phyloP scores from a whole-genome alignment of 2,888 invertebrate species.

The Cartodere bifasciata region DNA sequence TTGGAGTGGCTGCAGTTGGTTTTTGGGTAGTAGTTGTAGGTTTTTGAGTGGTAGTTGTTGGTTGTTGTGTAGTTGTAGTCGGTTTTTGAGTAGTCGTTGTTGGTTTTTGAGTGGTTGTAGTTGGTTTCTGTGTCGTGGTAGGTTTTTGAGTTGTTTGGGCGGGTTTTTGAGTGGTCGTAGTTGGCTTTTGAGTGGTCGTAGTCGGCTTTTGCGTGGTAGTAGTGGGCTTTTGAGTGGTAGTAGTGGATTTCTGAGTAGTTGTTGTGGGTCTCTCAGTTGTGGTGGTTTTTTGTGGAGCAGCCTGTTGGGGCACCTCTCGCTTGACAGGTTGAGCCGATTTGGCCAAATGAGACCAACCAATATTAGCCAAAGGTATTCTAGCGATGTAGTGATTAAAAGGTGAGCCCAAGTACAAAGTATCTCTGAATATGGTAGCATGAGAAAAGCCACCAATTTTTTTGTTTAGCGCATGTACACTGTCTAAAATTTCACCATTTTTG shows the following conservation, averaged over 20 bases:
- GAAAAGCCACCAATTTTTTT: constrained; percentile 41
- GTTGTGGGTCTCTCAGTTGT: constrained; percentile 15
- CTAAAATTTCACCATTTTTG: constrained; percentile 58
- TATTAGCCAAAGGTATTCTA: constrained; percentile 45
- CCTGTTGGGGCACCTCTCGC: constrained; percentile 7
- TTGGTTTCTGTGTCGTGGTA: constrained; percentile 13
- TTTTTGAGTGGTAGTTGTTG: constrained; percentile 16
- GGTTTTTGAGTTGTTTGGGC: constrained; percentile 6
- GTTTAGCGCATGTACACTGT: constrained; percentile 52
- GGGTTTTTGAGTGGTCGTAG: constrained; percentile 18
- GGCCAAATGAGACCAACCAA: constrained; percentile 29
- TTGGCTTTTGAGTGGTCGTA: constrained; percentile 15
- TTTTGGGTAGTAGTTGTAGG: constrained; percentile 18
- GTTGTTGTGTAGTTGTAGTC: constrained; percentile 12
- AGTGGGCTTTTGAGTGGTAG: constrained; percentile 9
- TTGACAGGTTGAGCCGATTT: constrained; percentile 8
- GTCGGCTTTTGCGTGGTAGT: constrained; percentile 14
- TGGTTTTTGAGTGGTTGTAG: constrained; percentile 19
- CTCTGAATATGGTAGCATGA: constrained; percentile 53
- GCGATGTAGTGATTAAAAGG: constrained; percentile 55
- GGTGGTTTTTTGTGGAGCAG: constrained; percentile 7
- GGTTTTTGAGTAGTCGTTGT: constrained; percentile 10
- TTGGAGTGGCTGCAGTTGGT: constrained; percentile 18
- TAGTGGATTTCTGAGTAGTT: constrained; percentile 18
- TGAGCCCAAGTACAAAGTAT: constrained; percentile 52